A percentile compares a stretch with the other conserved stretches of the same genome.
Conservation (phyloP, 2,888 invertebrate species). For the Hydriomena furcata region DNA sequence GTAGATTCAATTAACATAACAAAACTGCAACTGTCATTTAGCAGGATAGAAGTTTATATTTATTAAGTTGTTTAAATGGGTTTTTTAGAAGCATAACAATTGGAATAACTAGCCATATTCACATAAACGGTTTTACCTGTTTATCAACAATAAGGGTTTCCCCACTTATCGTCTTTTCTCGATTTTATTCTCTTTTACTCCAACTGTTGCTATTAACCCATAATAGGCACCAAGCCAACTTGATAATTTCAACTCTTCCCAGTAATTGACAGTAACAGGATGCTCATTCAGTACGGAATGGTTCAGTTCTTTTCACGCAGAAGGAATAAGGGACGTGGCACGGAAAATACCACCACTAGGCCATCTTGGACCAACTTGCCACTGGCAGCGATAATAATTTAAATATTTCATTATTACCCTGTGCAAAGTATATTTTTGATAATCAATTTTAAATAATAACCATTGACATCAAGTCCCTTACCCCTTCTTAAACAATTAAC, state of each 20-base stretch:
- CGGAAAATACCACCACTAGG: slow-evolving; percentile 51
- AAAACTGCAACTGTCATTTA: slow-evolving; percentile 69
- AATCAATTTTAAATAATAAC: slow-evolving; percentile 66
- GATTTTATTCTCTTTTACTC: no score
- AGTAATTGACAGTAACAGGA: slow-evolving; percentile 71
- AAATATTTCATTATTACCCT: slow-evolving; percentile 75
- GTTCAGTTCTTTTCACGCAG: slow-evolving; percentile 74
- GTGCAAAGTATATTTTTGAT: slow-evolving; percentile 75
- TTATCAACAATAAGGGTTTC: no score
- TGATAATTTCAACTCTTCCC: slow-evolving; percentile 37
- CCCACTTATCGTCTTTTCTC: no score
- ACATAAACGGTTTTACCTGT: no score
- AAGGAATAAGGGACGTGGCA: slow-evolving; percentile 78
- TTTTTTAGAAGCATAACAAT: no score
- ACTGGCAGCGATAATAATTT: slow-evolving; percentile 58
- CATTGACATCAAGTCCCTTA: slow-evolving; percentile 77
- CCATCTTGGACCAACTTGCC: slow-evolving; percentile 43
- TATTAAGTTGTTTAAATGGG: no score
- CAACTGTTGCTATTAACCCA: no score
- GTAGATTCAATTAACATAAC: slow-evolving; percentile 61
- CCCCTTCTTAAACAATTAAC: slow-evolving; percentile 68
- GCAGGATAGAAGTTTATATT: slow-evolving; percentile 47
- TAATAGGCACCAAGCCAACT: no score
- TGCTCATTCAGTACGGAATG: slow-evolving; percentile 62
- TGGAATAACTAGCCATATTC: no score